Base-by-base conservation (phyloP, 2,888 invertebrate genomes). In the Physocephala rufipes region DNA sequence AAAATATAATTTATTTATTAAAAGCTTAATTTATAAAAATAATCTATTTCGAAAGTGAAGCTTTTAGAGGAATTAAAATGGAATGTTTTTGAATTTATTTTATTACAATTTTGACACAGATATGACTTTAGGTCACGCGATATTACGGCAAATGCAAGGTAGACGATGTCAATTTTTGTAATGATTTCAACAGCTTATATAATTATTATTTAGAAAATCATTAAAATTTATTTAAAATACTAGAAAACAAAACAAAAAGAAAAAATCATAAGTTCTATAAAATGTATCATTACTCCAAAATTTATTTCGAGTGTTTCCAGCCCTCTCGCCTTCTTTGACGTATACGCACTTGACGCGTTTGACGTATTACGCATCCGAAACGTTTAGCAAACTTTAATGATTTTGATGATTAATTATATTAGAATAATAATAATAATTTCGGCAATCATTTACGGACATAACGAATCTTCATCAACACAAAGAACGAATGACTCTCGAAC, bases 131-230 rank as follows among this genome's bases (percentile, higher is more conserved):
- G 5, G 36, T 7, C 9, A 36, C 9, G 36, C 4, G 4, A 36
- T 9, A 9, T 36, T 36, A 9, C 36, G 36, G 4, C 9, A 36
- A 36, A 36, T 9, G 36, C 9, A 9, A 36, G 36, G 5, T 36
- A 9, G 9, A 9, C 36, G 47, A 21, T 3, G 24, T 67, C 47
- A 21, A 28, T 24, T 28, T 9, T 9, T n/a, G 19, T 15, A 61
- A 61, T 15, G 15, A 28, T 51, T 36, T 68, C 51, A 62, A 61
- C 61, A 68, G 68, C 68, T 51, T 62, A 62, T 68, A 51, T 62
- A 68, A 62, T 68, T 68, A 62, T 51, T 21, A 28, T 62, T 13
- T 24, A 67, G 19, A 59, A 47, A 1, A 28, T 26, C 45, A 47
- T 67, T 67, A 59, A 58, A 67, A 45, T 15, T n/a, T 24, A 28